Evolutionary conservation across 2,888 invertebrate species (phyloP), one percentile per base, ranked within the genome.

Genomic region (Mythimna impura): DNA sequence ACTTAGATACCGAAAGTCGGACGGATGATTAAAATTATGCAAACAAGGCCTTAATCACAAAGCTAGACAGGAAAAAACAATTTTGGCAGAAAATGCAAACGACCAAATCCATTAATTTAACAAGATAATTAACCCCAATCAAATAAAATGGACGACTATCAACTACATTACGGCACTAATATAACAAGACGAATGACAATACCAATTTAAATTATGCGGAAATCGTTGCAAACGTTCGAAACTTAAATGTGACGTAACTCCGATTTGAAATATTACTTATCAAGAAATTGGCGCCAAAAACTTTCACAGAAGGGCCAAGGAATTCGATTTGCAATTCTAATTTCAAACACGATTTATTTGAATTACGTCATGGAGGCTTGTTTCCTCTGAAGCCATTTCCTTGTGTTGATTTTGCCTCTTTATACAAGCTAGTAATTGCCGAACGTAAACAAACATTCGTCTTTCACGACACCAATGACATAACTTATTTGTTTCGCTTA

Each of bases 231-330:
- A 77, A 61, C 71, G n/a, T 79, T 76, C 10, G 22, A 73, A 71
- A 50, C 17, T 50, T n/a, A 14, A 75, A 63, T 69, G 22, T 81
- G 70, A 78, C 58, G 66, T 50, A 86, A 86, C 55, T 30, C 20
- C 10, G 30, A 70, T 50, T 55, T 66, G 65, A 79, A 79, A 76
- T 71, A 86, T 76, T 63, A 25, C 57, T 47, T 68, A 66, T 58
- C 69, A 55, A 76, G 68, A 73, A 73, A 77, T 80, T 76, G 68
- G 61, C 72, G 73, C 58, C 71, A 34, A 63, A 76, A 75, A 86
- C 85, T 85, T 86, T 85, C 85, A 71, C 80, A 71, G 52, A 78
- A 83, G 84, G 86, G 82, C 73, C 52, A 84, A 80, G 86, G 80
- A 86, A 84, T 80, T 75, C 58, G 68, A 63, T 85, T 80, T 74